Percentiles rank a stretch among this genome's conserved stretches.
These are phyloP conservation scores for Leptocoma aspasia DNA, from an alignment of 2,113 vertebrate species.

Conservation along the genomic window DNA sequence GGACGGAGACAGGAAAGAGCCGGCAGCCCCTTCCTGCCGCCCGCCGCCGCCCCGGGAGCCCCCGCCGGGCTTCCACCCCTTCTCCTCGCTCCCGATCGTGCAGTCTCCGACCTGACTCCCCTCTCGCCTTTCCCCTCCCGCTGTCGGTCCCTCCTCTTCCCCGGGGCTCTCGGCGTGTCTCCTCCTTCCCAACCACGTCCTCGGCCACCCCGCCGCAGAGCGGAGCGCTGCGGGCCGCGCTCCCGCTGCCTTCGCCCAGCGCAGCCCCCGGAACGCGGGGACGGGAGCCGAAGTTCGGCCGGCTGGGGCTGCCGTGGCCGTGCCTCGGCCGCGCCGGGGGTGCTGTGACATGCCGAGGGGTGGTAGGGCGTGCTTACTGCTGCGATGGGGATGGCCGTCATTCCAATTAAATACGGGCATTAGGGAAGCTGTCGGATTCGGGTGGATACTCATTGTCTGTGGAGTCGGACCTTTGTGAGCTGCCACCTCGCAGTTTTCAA, in stretches of 20 bases:
- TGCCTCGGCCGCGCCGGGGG: not conserved
- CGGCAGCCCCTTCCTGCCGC: slow-evolving; percentile 62
- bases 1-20: slow-evolving; percentile 62
- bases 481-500: not conserved
- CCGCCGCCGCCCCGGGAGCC: not conserved
- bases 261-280: not conserved
- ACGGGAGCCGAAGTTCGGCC: not conserved
- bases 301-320: not conserved
- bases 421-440: not conserved
- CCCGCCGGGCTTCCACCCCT: not conserved
- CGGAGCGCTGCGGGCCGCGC: not conserved
- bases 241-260: not conserved
- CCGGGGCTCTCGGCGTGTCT: not conserved
- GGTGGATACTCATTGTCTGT: not conserved
- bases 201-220: not conserved
- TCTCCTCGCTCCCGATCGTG: not conserved
- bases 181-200: slow-evolving; percentile 23
- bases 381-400: not conserved
- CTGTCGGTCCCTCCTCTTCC: slow-evolving; percentile 10
- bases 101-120: not conserved
- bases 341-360: not conserved
- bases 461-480: not conserved
- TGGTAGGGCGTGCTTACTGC: not conserved
- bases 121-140: not conserved
- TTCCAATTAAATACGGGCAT: not conserved